A percentile compares a stretch with the other conserved stretches of the same genome.
These are phyloP conservation scores for Drosophila triauraria DNA, from an alignment of 1,140 invertebrate genomes.

Conservation along the genomic window DNA sequence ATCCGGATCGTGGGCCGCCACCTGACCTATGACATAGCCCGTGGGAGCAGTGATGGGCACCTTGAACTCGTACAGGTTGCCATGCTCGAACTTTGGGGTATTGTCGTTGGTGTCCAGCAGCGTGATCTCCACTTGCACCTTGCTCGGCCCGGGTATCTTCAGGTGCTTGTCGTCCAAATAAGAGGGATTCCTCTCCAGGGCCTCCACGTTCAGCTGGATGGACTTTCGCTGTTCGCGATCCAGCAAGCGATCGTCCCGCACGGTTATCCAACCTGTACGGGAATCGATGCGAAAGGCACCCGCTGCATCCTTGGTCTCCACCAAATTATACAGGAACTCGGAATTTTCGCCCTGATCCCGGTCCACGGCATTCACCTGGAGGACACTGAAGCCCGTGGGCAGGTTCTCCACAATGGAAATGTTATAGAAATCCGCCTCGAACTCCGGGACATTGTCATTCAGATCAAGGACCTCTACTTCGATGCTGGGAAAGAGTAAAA, in stretches of 20 bases:
- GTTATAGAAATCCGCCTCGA: slow-evolving; percentile 95
- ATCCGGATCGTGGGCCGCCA: slow-evolving; percentile 92
- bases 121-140: slow-evolving; percentile 92
- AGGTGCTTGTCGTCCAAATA: slow-evolving; percentile 73
- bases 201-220: slow-evolving; percentile 90
- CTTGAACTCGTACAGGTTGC: slow-evolving; percentile 92
- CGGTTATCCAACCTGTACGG: slow-evolving; percentile 93
- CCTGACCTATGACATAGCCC: slow-evolving; percentile 90
- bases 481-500: slow-evolving; percentile 85
- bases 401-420: slow-evolving; percentile 96
- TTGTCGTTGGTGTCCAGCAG: slow-evolving; percentile 95
- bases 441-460: slow-evolving; percentile 94
- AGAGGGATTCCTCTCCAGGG: slow-evolving; percentile 87
- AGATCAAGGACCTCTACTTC: slow-evolving; percentile 92
- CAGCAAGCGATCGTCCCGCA: slow-evolving; percentile 90
- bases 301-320: slow-evolving; percentile 87
- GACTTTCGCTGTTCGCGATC: slow-evolving; percentile 91
- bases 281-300: slow-evolving; percentile 93
- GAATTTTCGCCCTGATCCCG: slow-evolving; percentile 93
- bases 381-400: slow-evolving; percentile 93
- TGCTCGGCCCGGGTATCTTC: slow-evolving; percentile 85
- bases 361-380: slow-evolving; percentile 92
- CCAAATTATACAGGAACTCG: slow-evolving; percentile 92
- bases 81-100: slow-evolving; percentile 93
- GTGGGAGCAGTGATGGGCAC: slow-evolving; percentile 89